Base-by-base conservation (phyloP, 2,888 invertebrate genomes). In the Yponomeuta evonymella region DNA sequence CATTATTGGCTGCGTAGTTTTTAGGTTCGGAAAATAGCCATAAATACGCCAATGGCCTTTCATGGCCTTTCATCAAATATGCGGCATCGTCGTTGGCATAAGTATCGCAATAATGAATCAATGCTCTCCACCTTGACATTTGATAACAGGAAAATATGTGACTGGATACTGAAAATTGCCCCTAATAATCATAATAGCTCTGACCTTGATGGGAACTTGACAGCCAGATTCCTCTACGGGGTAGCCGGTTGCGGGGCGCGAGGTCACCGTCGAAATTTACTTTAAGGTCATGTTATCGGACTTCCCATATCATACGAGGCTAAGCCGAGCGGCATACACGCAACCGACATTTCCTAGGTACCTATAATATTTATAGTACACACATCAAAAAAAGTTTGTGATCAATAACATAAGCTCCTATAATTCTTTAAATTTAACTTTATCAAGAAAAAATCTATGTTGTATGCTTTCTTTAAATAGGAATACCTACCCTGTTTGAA, bases 261-360 rank as follows among this genome's bases (percentile, higher is more conserved):
- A 70, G 64, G 63, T 48, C 48, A 67, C 15, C 12, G 23, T 33
- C 48, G n/a, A 70, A 70, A 63, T 63, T 63, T 63, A 63, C 36
- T 63, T n/a, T 63, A 70, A 70, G 70, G 70, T 64, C 70, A 65
- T n/a, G 48, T 76, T 81, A 83, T 82, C 81, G 83, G 81, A 82
- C 81, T 83, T 79, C 78, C 79, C 79, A 79, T 83, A 83, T 81
- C 82, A 76, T 77, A 79, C 83, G 83, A 88, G 86, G 88, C 83
- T 73, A 76, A 76, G 75, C 79, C 85, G 84, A 79, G 81, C 79
- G 75, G 74, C 79, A 77, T 77, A 83, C 88, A 86, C 86, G 88
- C 88, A 82, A 88, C 79, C 77, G 76, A 58, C 51, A 58, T 58
- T 58, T 58, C 43, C 5, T 8, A 5, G 5, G 8, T 8, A 3